A percentile compares a stretch with the other conserved stretches of the same genome.
These are phyloP conservation scores for Discoglossus pictus DNA, from an alignment of 2,797 vertebrate species.

Conservation along the genomic window DNA sequence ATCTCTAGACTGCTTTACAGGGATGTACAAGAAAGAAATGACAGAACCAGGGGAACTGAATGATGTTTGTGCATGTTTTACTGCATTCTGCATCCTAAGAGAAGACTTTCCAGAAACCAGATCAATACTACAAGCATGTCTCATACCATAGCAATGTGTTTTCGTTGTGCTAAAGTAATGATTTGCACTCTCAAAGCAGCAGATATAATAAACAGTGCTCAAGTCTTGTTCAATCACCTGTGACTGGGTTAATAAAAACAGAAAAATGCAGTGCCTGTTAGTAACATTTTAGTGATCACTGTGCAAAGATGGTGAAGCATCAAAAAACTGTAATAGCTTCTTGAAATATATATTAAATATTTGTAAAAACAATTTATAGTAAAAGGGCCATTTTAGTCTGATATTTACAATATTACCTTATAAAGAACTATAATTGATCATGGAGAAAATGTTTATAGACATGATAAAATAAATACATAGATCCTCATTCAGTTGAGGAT, in stretches of 20 bases:
- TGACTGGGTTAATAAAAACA: constrained; percentile 69
- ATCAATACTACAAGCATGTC: constrained; percentile 79
- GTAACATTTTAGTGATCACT: constrained; percentile 56
- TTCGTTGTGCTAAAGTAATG: constrained; percentile 74
- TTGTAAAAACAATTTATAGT: too few species aligned
- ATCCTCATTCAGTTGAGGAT: too few species aligned
- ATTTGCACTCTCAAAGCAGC: constrained; percentile 79
- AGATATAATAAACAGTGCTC: constrained; percentile 78
- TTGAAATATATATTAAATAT: too few species aligned
- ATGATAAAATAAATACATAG: too few species aligned
- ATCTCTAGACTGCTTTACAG: constrained; percentile 76
- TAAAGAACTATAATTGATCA: too few species aligned
- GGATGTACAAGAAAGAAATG: constrained; percentile 67
- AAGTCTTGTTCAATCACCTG: constrained; percentile 84
- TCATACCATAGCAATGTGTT: constrained; percentile 61
- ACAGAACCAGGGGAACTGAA: constrained; percentile 68
- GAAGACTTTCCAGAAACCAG: constrained; percentile 70
- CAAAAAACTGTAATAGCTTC: constrained; percentile 50
- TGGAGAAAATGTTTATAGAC: too few species aligned
- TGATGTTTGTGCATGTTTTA: constrained; percentile 72
- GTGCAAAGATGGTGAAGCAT: constrained; percentile 58
- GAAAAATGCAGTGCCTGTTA: constrained; percentile 54
- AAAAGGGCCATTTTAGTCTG: too few species aligned
- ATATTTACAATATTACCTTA: too few species aligned
- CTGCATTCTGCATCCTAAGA: constrained; percentile 82